Percentiles rank a stretch among this genome's conserved stretches.
Evolutionary conservation across 2,113 vertebrate genomes (phyloP).

Genomic region (Passer montanus): DNA sequence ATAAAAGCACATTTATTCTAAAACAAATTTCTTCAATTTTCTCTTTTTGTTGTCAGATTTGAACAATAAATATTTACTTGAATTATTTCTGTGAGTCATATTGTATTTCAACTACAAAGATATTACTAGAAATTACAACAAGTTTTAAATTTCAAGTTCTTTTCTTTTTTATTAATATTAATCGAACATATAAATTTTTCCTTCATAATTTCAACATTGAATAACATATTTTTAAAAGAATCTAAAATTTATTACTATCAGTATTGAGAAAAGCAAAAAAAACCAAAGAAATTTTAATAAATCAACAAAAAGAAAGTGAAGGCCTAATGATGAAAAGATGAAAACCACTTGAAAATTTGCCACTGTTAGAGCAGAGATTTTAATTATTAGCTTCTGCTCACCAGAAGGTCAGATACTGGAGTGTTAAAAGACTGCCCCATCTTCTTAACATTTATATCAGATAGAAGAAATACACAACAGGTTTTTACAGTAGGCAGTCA

Average conservation of each 20-base stretch:
- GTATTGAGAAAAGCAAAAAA: neutral
- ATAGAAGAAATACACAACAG: neutral
- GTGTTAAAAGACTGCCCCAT: conserved; percentile 22
- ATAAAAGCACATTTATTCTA: neutral
- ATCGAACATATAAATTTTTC: neutral
- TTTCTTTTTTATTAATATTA: neutral
- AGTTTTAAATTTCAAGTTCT: neutral
- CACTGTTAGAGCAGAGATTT: neutral
- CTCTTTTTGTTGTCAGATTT: neutral
- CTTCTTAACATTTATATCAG: conserved; percentile 34
- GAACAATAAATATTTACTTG: neutral
- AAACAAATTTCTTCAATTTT: neutral
- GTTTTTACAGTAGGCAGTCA: neutral
- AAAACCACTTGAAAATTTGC: neutral
- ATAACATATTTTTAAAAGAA: neutral
- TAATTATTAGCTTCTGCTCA: neutral
- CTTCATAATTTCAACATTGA: neutral
- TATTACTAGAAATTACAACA: neutral
- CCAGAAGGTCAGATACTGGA: neutral
- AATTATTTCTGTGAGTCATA: neutral
- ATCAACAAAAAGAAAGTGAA: neutral
- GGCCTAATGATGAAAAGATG: neutral
- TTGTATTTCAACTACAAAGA: neutral
- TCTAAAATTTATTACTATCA: neutral
- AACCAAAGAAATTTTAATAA: neutral